phyloP scores from a whole-genome alignment of 2,797 vertebrate genomes.

The Fistularia tabacaria region DNA sequence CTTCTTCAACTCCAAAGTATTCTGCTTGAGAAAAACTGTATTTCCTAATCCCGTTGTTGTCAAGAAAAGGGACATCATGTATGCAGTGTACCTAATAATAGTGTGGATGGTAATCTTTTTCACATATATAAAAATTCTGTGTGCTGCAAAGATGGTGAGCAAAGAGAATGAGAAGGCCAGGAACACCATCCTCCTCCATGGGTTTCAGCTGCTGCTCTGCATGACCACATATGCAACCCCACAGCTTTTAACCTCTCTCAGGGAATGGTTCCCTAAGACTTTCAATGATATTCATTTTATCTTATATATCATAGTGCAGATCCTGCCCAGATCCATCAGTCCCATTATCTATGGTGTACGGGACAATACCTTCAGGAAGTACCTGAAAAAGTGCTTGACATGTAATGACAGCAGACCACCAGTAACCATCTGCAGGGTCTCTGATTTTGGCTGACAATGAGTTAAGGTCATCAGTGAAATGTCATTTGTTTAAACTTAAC shows the following conservation, averaged over 20 bases:
- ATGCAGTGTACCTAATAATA: slow-evolving; percentile 44
- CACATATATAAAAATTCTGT: slow-evolving; percentile 63
- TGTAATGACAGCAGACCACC: no score
- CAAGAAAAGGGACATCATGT: slow-evolving; percentile 39
- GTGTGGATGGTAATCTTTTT: slow-evolving; percentile 67
- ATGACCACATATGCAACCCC: slow-evolving; percentile 32
- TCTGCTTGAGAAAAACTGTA: slow-evolving; percentile 46
- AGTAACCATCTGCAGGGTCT: no score
- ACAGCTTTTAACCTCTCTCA: slow-evolving; percentile 3
- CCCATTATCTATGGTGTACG: slow-evolving; percentile 52
- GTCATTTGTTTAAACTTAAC: no score
- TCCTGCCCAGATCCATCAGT: slow-evolving; percentile 46
- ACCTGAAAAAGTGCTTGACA: slow-evolving; percentile 27
- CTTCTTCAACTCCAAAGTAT: slow-evolving; percentile 43
- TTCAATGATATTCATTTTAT: slow-evolving; percentile 20
- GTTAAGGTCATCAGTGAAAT: no score
- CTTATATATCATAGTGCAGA: slow-evolving; percentile 28
- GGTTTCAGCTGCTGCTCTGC: slow-evolving; percentile 54
- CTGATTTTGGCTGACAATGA: no score
- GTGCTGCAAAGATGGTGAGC: slow-evolving; percentile 45
- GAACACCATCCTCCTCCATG: slow-evolving; percentile 64
- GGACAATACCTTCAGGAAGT: slow-evolving; percentile 48
- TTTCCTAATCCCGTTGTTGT: slow-evolving; percentile 41
- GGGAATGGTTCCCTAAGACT: no score
- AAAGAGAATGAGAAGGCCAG: slow-evolving; percentile 53